A percentile compares a stretch with the other conserved stretches of the same genome.
Evolutionary conservation across 2,113 vertebrate species (phyloP).

Genomic region (Axis porcinus): DNA sequence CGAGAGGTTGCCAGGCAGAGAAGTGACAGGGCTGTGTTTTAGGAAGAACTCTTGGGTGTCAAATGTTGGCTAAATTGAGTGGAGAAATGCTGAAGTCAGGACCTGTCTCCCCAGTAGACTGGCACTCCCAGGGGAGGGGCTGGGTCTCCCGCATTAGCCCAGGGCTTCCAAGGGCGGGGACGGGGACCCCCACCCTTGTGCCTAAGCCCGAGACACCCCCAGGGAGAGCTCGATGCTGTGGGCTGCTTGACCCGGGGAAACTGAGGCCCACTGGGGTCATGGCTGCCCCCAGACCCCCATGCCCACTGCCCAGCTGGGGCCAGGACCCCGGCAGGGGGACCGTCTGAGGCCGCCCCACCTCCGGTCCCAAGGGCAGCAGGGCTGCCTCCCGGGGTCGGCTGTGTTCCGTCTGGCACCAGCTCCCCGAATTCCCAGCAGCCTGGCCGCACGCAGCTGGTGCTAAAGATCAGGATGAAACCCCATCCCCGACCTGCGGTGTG

Average conservation of each 20-base stretch:
- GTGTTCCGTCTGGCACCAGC: conserved; percentile 9
- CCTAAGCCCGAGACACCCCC: background rate
- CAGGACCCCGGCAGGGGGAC: background rate
- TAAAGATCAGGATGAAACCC: conserved; percentile 61
- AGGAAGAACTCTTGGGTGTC: background rate
- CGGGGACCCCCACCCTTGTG: background rate
- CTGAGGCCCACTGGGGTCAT: background rate
- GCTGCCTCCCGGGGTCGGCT: conserved; percentile 36
- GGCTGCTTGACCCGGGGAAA: background rate
- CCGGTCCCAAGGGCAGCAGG: background rate
- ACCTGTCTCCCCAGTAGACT: background rate
- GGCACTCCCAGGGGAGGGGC: background rate
- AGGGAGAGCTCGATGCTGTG: background rate
- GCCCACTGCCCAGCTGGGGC: background rate
- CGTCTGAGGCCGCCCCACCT: background rate
- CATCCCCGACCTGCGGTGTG: background rate
- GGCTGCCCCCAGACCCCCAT: no score
- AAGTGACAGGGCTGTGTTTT: background rate
- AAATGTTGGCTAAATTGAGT: background rate
- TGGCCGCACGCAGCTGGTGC: background rate
- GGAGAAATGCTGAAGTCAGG: background rate
- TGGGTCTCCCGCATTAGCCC: background rate
- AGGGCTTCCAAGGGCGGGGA: background rate
- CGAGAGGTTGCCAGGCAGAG: background rate
- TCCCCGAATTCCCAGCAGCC: conserved; percentile 46